A percentile compares a stretch with the other conserved stretches of the same genome.
Conservation (phyloP, 2,113 vertebrate genomes). For the Cololabis saira region DNA sequence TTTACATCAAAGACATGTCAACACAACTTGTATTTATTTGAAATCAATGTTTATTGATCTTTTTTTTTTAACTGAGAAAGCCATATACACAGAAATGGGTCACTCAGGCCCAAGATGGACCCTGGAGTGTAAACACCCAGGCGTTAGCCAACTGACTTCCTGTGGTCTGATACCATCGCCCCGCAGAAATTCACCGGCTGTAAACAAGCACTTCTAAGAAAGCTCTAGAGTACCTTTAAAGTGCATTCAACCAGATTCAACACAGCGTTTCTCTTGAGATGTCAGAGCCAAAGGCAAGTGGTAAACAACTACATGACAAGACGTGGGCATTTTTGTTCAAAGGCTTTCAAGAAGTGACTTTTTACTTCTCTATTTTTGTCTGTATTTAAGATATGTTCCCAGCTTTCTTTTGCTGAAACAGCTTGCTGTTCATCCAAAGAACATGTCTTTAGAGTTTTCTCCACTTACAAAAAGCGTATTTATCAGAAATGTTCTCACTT, state of each 20-base stretch:
- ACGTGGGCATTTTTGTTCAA: background rate
- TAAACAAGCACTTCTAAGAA: conserved; percentile 64
- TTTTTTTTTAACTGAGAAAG: conserved; percentile 12
- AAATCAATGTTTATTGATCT: conserved; percentile 13
- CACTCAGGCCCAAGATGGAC: conserved; percentile 54
- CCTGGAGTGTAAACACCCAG: conserved; percentile 71
- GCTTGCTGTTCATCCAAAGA: too few species aligned
- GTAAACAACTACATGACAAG: conserved; percentile 17
- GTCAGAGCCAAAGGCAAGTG: conserved; percentile 14
- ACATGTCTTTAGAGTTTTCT: too few species aligned
- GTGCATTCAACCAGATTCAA: conserved; percentile 62
- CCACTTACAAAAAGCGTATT: too few species aligned
- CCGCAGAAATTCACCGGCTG: conserved; percentile 60
- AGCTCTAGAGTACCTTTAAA: conserved; percentile 60
- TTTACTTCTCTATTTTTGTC: background rate
- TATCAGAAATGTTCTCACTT: too few species aligned
- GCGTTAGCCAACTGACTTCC: conserved; percentile 78
- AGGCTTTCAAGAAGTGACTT: background rate
- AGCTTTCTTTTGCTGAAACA: too few species aligned
- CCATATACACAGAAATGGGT: conserved; percentile 57
- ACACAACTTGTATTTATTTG: background rate
- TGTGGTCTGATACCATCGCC: conserved; percentile 72
- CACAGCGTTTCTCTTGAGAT: conserved; percentile 49
- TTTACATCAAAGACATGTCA: background rate
- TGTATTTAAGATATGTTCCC: too few species aligned